A percentile compares a stretch with the other conserved stretches of the same genome.
These are phyloP conservation scores for Acomys russatus DNA, from an alignment of 2,797 vertebrate species.

Conservation along the genomic window DNA sequence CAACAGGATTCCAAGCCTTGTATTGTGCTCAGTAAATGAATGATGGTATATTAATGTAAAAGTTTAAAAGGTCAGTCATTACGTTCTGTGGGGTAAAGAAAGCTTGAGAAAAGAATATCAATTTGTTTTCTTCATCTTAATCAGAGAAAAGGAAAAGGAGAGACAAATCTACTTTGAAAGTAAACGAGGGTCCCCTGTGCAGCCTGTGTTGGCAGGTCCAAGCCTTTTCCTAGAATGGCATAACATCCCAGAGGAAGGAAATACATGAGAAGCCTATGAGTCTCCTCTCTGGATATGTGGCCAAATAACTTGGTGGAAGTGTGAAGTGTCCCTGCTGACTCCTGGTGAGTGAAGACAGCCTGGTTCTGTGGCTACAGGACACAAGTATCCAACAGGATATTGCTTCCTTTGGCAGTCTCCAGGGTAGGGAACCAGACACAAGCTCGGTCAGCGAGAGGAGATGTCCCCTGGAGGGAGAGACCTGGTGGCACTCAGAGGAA, in stretches of 20 bases:
- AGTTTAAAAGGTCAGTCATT: constrained; percentile 1
- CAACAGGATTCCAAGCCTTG: neutral
- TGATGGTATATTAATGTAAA: neutral
- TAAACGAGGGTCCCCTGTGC: neutral
- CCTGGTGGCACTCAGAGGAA: no score
- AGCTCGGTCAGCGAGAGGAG: constrained; percentile 8
- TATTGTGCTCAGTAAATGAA: neutral
- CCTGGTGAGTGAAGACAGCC: neutral
- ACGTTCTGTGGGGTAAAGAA: neutral
- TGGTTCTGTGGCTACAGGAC: neutral
- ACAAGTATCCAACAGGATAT: neutral
- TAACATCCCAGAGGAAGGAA: neutral
- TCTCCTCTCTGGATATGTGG: neutral
- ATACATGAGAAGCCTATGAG: neutral
- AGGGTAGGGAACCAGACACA: neutral
- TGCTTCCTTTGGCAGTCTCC: constrained; percentile 1
- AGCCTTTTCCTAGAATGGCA: neutral
- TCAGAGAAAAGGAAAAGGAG: neutral
- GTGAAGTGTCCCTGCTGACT: neutral
- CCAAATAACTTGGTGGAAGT: neutral
- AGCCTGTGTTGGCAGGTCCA: neutral
- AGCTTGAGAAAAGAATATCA: neutral
- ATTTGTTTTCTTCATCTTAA: constrained; percentile 29
- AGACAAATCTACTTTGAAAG: neutral
- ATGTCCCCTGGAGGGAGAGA: no score